These are phyloP conservation scores for Lingula anatina DNA, from an alignment of 2,888 invertebrate genomes.

Conservation along the genomic window DNA sequence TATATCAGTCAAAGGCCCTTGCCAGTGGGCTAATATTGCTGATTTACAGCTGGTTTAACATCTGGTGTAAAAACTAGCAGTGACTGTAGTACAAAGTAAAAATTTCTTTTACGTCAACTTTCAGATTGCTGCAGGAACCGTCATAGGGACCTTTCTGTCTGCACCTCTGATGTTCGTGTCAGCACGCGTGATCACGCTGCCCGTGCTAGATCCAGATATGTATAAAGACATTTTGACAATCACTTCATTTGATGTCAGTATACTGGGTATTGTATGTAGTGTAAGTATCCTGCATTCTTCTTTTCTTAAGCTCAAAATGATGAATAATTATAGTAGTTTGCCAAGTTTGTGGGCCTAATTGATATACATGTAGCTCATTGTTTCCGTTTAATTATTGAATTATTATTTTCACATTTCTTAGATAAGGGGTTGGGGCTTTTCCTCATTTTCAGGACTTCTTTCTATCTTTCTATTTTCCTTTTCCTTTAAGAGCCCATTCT, in stretches of 20 bases:
- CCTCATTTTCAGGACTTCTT: background rate
- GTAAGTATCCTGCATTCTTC: too few relatives aligned
- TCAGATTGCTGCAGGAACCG: conserved; percentile 88
- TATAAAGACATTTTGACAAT: conserved; percentile 73
- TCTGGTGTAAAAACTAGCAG: too few relatives aligned
- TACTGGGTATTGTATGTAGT: conserved; percentile 70
- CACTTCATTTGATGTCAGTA: conserved; percentile 80
- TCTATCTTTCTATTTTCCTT: background rate
- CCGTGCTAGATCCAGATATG: conserved; percentile 63
- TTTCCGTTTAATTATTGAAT: too few relatives aligned
- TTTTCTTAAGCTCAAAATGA: too few relatives aligned
- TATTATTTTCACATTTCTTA: too few relatives aligned
- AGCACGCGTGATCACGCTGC: conserved; percentile 77
- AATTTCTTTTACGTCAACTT: conserved; percentile 20
- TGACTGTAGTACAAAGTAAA: too few relatives aligned
- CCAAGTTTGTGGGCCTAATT: background rate
- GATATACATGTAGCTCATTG: background rate
- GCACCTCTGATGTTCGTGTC: conserved; percentile 94
- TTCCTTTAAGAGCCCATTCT: too few relatives aligned
- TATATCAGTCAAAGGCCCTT: too few relatives aligned
- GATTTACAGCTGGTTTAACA: too few relatives aligned
- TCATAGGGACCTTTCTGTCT: conserved; percentile 87
- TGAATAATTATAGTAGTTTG: conserved; percentile 4
- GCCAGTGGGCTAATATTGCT: too few relatives aligned
- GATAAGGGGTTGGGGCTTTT: background rate